Evolutionary conservation across 2,113 vertebrate species (phyloP), one percentile per base, ranked within the genome.

Genomic region (Myrmophylax atrothorax): DNA sequence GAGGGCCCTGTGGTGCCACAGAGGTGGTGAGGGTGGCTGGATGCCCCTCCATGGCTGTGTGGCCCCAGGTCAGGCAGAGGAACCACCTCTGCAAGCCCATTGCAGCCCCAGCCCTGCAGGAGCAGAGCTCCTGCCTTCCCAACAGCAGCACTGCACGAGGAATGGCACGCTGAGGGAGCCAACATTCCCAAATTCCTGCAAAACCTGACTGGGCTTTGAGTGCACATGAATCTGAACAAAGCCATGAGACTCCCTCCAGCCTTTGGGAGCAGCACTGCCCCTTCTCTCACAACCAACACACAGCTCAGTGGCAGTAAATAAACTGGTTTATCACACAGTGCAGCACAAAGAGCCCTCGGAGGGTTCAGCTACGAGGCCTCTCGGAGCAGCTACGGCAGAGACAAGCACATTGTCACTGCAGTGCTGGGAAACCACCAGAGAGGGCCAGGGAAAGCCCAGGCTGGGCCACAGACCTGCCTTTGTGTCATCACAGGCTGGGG

Each of bases 1-100:
- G 2, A 3, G 28, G 37, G 15, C 24, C 14, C 31, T 2, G 0
- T 0, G 4, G 58, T 44, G 44, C 35, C 8, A 1, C 25, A 7
- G 0, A 3, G 67, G 28, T 2, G 9, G 20, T 0, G 3, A 23
- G 13, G 22, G 55, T 42, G 23, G 19, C 64, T 44, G 29, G 15
- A 37, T 56, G 44, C 31, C 18, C 8, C 33, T n/a, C 38, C 14
- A 4, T 6, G 12, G 35, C 42, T 15, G 20, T 1, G 2, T 1
- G 47, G 38, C 17, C 19, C 40, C 53, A 5, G 7, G 10, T 6
- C 9, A 7, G 55, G n/a, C 40, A 46, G 8, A 55, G 33, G 25
- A 40, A 24, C n/a, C 42, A 5, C 26, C 42, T 5, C 5, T 6
- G 52, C 35, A 19, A 26, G 2, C 29, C 69, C 69, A 42, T 5